These are phyloP conservation scores for Eubucco bourcierii DNA, from an alignment of 2,113 vertebrate species.

Conservation along the genomic window DNA sequence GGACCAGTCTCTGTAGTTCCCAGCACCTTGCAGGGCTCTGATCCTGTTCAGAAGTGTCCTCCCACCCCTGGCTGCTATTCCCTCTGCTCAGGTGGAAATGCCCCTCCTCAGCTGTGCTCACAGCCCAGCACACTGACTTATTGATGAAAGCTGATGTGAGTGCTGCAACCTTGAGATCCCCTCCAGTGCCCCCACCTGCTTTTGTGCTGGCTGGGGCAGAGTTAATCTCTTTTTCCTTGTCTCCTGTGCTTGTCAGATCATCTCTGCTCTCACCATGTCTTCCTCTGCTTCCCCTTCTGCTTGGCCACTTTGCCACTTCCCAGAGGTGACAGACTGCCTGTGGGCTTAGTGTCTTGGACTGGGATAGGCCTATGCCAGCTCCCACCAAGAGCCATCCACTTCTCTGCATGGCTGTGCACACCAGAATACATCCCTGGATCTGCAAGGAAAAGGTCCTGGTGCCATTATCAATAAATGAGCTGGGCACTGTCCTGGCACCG, in stretches of 20 bases:
- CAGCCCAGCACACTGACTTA: not conserved
- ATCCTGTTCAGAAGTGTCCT: not conserved
- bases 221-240: not conserved
- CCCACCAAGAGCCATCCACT: not conserved
- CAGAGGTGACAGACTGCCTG: not conserved
- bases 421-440: not conserved
- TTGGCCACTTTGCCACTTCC: not conserved
- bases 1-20: not conserved
- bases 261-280: not conserved
- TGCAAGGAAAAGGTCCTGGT: not conserved
- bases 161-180: not conserved
- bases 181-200: not conserved
- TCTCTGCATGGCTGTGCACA: not conserved
- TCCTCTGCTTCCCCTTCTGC: not conserved
- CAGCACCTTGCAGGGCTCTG: not conserved
- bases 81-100: not conserved
- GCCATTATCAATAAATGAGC: not conserved
- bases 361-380: not conserved
- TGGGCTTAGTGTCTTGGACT: not conserved
- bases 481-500: not conserved
- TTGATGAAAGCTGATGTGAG: not conserved
- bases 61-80: not conserved
- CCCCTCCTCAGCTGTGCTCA: accelerated
- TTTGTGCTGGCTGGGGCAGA: not conserved
- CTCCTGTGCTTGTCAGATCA: accelerated